A percentile compares a stretch with the other conserved stretches of the same genome.
phyloP scores from a whole-genome alignment of 2,888 invertebrate genomes.

The Dryocosmus kuriphilus region DNA sequence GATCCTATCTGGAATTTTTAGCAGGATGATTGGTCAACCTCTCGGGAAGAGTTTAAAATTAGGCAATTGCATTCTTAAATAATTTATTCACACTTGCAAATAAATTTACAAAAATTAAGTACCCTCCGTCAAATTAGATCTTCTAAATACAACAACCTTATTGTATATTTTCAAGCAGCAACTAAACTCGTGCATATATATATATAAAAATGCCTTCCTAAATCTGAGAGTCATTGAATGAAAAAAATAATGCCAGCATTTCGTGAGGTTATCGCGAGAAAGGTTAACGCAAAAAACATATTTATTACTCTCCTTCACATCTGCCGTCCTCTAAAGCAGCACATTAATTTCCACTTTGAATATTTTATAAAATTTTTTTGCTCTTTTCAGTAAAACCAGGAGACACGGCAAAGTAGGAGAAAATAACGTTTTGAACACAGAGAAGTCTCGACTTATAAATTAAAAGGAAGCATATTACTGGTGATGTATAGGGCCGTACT shows the following conservation, averaged over 20 bases:
- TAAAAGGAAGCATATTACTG: conserved; percentile 38
- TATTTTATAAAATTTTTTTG: background rate
- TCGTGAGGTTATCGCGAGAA: conserved; percentile 21
- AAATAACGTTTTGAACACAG: conserved; percentile 7
- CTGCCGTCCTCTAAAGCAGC: background rate
- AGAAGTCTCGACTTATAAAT: conserved; percentile 27
- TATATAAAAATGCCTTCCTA: no score
- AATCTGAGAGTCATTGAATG: no score
- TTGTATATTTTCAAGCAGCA: no score
- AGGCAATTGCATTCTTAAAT: no score
- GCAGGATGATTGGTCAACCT: no score
- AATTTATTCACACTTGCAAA: no score
- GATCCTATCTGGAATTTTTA: no score
- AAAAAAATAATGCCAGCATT: conserved; percentile 23
- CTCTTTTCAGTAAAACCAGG: background rate
- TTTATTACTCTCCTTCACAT: conserved; percentile 19
- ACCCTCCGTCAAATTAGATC: no score
- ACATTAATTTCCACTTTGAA: background rate
- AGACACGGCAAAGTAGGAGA: background rate
- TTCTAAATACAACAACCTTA: no score
- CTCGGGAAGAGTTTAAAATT: no score
- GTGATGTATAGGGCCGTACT: conserved; percentile 64
- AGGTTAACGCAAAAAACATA: conserved; percentile 27
- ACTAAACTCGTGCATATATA: no score
- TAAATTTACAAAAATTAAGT: no score